Conservation (phyloP, 2,113 vertebrate genomes). For the Gallinago paraguaiae region DNA sequence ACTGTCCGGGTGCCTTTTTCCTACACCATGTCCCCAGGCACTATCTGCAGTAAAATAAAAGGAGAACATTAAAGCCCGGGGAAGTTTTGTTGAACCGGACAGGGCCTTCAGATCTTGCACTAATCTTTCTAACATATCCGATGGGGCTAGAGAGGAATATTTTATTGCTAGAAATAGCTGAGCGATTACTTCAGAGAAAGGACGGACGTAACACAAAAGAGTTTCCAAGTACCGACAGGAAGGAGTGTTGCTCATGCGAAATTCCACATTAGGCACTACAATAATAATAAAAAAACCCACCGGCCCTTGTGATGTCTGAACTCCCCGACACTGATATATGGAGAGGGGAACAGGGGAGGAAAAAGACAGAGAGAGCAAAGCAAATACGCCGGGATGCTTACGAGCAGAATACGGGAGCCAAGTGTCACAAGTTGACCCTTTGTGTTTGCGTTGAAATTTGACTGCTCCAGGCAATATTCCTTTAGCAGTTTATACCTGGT, state of each 20-base stretch:
- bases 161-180: constrained; percentile 68
- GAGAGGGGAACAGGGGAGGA: constrained; percentile 56
- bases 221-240: constrained; percentile 68
- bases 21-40: neutral
- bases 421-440: constrained; percentile 57
- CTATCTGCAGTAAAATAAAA: neutral
- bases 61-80: neutral
- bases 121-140: constrained; percentile 35
- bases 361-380: constrained; percentile 57
- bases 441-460: constrained; percentile 38
- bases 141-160: constrained; percentile 30
- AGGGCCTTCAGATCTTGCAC: constrained; percentile 3
- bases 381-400: constrained; percentile 56
- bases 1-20: neutral
- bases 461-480: neutral
- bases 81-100: constrained; percentile 1
- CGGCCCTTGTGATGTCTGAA: constrained; percentile 67
- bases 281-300: constrained; percentile 63
- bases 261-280: constrained; percentile 69
- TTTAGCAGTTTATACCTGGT: neutral
- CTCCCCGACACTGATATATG: constrained; percentile 61
- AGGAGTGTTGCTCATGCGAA: constrained; percentile 67
- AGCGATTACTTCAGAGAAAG: constrained; percentile 65
- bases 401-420: constrained; percentile 31
- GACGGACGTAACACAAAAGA: constrained; percentile 68